Conservation (phyloP, 1,140 invertebrate species). For the Sitophilus oryzae region DNA sequence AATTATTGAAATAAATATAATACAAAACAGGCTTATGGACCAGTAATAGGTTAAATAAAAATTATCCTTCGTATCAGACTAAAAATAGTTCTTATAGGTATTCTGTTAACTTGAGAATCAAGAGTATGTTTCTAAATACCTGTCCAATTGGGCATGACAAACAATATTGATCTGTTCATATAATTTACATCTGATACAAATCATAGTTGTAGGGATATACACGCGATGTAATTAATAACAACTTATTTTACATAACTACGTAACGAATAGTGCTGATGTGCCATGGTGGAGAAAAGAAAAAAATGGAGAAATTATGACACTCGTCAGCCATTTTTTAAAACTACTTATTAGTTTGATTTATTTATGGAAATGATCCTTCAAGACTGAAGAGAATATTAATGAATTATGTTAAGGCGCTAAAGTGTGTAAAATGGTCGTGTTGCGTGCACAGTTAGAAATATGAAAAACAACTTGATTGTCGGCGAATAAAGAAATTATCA, state of each 20-base stretch:
- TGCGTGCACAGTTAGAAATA: not conserved
- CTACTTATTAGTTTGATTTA: not conserved
- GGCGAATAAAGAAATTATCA: not conserved
- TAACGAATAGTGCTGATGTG: not conserved
- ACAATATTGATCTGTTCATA: too few relatives aligned
- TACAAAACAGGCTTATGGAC: too few relatives aligned
- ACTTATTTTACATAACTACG: not conserved
- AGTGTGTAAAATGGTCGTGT: not conserved
- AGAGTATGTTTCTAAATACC: too few relatives aligned
- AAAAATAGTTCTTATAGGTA: too few relatives aligned
- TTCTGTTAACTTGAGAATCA: too few relatives aligned
- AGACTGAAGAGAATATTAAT: not conserved
- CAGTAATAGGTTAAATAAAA: too few relatives aligned
- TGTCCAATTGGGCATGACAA: too few relatives aligned
- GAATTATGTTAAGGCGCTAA: not conserved
- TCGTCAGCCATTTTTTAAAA: not conserved
- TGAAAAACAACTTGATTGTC: not conserved
- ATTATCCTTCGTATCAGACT: too few relatives aligned
- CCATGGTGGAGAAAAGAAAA: not conserved
- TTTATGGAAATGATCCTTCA: not conserved
- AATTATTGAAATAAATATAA: too few relatives aligned
- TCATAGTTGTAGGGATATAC: not conserved
- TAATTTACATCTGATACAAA: not conserved
- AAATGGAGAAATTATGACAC: not conserved
- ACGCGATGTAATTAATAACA: not conserved